phyloP scores from a whole-genome alignment of 1,140 invertebrate genomes.

The Xylocopa sonorina region DNA sequence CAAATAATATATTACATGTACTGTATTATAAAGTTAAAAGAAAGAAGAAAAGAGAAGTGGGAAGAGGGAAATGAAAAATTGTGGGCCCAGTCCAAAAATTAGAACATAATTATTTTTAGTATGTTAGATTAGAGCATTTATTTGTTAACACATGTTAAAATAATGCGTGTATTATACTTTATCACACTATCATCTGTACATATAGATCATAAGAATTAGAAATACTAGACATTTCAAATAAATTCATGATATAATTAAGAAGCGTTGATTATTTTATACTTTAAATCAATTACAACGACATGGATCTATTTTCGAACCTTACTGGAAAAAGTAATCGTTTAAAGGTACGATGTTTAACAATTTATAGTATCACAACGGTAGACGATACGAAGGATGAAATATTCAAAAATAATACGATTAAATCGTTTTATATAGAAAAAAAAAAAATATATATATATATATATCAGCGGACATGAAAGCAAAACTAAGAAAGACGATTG shows the following conservation, averaged over 20 bases:
- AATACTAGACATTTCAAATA: conserved; percentile 79
- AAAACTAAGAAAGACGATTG: too few species aligned
- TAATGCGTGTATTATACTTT: conserved; percentile 80
- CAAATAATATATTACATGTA: conserved; percentile 1
- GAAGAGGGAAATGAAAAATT: too few species aligned
- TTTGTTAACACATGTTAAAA: conserved; percentile 79
- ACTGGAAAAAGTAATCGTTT: too few species aligned
- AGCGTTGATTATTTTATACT: conserved; percentile 48
- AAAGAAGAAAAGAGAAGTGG: conserved; percentile 3
- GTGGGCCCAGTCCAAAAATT: conserved; percentile 75
- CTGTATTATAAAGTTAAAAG: conserved; percentile 1
- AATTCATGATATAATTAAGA: conserved; percentile 75
- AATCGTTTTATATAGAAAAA: too few species aligned
- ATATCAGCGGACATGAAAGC: too few species aligned
- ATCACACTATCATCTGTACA: conserved; percentile 78
- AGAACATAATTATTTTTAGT: conserved; percentile 72
- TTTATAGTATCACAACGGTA: too few species aligned
- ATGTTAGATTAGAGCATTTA: conserved; percentile 77
- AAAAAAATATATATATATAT: too few species aligned
- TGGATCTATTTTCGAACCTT: too few species aligned
- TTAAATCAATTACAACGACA: too few species aligned
- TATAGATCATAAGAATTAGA: conserved; percentile 77
- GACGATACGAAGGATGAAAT: too few species aligned
- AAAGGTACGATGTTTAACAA: too few species aligned
- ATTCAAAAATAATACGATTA: too few species aligned